These are phyloP conservation scores for Mesochorus sp. DNA, from an alignment of 2,888 invertebrate species.

Conservation along the genomic window DNA sequence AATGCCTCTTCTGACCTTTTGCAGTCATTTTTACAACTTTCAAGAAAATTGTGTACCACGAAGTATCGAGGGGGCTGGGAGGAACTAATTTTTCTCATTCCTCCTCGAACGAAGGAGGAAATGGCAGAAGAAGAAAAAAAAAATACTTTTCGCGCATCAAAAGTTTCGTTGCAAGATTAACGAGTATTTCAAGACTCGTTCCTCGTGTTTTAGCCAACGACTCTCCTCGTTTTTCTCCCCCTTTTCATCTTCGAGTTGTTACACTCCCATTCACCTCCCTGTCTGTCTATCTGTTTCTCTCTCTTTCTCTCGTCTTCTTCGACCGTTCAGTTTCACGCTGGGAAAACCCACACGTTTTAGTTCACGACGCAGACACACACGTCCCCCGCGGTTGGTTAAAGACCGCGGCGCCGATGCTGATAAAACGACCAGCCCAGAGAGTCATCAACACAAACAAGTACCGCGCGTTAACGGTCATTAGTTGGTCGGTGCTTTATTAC, in stretches of 20 bases:
- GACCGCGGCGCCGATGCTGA: constrained; percentile 48
- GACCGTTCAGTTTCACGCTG: constrained; percentile 22
- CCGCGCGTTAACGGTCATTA: constrained; percentile 46
- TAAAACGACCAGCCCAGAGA: constrained; percentile 28
- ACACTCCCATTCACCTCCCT: constrained; percentile 1
- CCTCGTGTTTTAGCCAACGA: constrained; percentile 6
- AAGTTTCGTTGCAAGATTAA: constrained; percentile 29
- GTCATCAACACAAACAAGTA: constrained; percentile 42
- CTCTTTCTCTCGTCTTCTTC: constrained; percentile 20
- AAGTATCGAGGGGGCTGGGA: too few species aligned
- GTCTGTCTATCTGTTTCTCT: constrained; percentile 3
- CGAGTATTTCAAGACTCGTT: constrained; percentile 38
- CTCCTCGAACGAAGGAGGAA: not conserved
- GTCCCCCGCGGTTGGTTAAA: constrained; percentile 15
- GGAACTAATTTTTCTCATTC: constrained; percentile 24
- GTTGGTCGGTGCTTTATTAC: constrained; percentile 39
- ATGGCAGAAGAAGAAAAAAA: not conserved
- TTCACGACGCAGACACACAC: not conserved
- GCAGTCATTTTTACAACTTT: too few species aligned
- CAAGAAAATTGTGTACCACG: too few species aligned
- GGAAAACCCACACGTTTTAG: not conserved
- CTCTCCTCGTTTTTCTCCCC: constrained; percentile 15
- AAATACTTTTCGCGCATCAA: constrained; percentile 16
- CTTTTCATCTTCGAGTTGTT: too few species aligned
- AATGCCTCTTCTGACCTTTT: too few species aligned